Evolutionary conservation across 2,888 invertebrate species (phyloP).

Genomic region (Meandrusa payeni): DNA sequence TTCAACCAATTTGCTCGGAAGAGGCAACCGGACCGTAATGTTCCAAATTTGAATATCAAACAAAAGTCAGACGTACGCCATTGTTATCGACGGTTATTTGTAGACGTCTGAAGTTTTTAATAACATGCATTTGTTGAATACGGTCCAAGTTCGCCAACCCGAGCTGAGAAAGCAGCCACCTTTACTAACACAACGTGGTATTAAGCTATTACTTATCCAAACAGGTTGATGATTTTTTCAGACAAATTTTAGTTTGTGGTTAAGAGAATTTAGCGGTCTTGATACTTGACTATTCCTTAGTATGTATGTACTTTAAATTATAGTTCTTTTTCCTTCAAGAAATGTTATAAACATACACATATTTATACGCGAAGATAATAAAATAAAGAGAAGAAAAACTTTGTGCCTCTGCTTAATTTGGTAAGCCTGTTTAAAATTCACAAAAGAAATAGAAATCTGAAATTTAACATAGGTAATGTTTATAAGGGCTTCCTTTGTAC

Average conservation of each 20-base stretch:
- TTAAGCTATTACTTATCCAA: conserved; percentile 79
- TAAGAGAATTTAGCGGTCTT: conserved; percentile 14
- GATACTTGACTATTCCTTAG: conserved; percentile 27
- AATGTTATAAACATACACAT: too few species aligned
- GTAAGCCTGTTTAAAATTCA: too few species aligned
- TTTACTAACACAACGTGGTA: conserved; percentile 60
- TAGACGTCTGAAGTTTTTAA: conserved; percentile 49
- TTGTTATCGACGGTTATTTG: conserved; percentile 56
- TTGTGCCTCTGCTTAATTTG: too few species aligned
- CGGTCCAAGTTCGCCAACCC: conserved; percentile 39
- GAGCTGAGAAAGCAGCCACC: conserved; percentile 74
- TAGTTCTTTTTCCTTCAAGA: too few species aligned
- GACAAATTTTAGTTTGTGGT: conserved; percentile 34
- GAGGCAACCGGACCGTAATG: conserved; percentile 27
- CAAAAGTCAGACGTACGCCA: conserved; percentile 34
- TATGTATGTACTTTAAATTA: too few species aligned
- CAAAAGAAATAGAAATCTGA: too few species aligned
- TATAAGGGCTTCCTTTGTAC: too few species aligned
- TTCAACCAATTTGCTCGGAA: conserved; percentile 4
- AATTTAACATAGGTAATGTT: too few species aligned
- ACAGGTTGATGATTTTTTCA: conserved; percentile 55
- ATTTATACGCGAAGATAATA: too few species aligned
- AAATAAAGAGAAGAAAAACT: too few species aligned
- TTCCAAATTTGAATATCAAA: conserved; percentile 41
- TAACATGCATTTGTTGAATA: conserved; percentile 65